phyloP scores from a whole-genome alignment of 2,113 vertebrate species.

The Apteryx owenii region DNA sequence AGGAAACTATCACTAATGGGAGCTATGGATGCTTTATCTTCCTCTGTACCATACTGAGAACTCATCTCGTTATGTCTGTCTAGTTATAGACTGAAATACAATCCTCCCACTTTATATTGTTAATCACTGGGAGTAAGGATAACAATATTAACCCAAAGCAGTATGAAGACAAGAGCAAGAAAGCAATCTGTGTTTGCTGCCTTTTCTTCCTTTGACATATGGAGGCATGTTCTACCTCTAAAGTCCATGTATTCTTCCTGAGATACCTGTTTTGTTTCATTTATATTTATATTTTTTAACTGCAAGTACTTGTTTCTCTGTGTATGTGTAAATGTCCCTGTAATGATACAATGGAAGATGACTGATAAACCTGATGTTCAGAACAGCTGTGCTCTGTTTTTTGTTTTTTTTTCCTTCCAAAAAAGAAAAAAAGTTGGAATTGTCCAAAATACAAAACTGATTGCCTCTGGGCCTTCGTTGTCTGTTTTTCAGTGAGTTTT shows the following conservation, averaged over 20 bases:
- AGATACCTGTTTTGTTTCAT: neutral
- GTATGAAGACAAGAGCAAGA: conserved; percentile 23
- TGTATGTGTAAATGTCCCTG: conserved; percentile 10
- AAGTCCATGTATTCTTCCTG: neutral
- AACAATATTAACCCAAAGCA: conserved; percentile 58
- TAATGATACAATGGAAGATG: neutral
- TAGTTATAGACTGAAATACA: conserved; percentile 64
- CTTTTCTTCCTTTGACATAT: neutral
- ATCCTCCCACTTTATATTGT: conserved; percentile 20
- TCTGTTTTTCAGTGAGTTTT: neutral
- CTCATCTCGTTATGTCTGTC: conserved; percentile 62
- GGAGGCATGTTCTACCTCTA: neutral
- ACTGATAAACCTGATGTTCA: neutral
- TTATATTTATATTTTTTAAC: conserved; percentile 4
- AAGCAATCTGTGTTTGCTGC: conserved; percentile 43
- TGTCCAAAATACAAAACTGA: neutral
- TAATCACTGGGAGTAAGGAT: conserved; percentile 32
- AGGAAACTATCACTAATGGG: conserved; percentile 47
- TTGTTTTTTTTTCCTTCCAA: too few relatives aligned
- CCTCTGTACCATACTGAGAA: conserved; percentile 37
- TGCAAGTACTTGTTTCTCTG: neutral
- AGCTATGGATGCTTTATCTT: neutral
- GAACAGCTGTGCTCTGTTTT: neutral
- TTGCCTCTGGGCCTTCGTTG: neutral
- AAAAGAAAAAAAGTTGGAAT: neutral